phyloP scores from a whole-genome alignment of 1,140 invertebrate species.

The Popillia japonica region DNA sequence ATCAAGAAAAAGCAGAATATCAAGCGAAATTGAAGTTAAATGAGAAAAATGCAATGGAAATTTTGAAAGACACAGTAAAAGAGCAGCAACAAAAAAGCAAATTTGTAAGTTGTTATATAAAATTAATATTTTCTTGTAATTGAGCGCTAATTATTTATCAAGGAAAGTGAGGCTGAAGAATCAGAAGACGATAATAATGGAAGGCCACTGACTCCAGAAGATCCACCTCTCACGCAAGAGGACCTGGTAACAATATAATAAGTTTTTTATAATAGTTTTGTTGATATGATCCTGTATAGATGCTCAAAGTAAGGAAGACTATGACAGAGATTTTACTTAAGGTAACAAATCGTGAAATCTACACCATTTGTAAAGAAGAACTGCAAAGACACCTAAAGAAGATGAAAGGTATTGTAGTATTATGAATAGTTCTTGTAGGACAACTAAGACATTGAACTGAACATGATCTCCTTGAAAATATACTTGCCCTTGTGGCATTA shows the following conservation, averaged over 20 bases:
- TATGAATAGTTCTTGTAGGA: slow-evolving; percentile 4
- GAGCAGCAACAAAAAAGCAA: slow-evolving; percentile 72
- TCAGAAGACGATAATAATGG: slow-evolving; percentile 52
- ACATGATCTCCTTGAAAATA: background rate
- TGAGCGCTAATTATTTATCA: slow-evolving; percentile 33
- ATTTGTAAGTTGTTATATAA: slow-evolving; percentile 73
- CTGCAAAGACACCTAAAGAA: slow-evolving; percentile 64
- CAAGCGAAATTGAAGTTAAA: slow-evolving; percentile 70
- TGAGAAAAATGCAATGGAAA: slow-evolving; percentile 70
- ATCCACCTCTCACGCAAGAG: slow-evolving; percentile 55
- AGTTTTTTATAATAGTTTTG: background rate
- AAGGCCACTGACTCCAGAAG: slow-evolving; percentile 45
- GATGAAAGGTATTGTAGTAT: slow-evolving; percentile 55
- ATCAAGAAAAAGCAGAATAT: slow-evolving; percentile 70
- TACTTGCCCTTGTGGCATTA: background rate
- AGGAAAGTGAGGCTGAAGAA: slow-evolving; percentile 59
- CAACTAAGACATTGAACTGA: slow-evolving; percentile 25
- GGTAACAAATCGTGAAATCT: slow-evolving; percentile 91
- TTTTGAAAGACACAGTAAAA: slow-evolving; percentile 61
- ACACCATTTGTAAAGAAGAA: slow-evolving; percentile 80
- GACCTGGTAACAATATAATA: slow-evolving; percentile 62
- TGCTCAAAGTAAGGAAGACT: slow-evolving; percentile 84
- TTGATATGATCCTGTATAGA: slow-evolving; percentile 66
- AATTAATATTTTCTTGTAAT: slow-evolving; percentile 10
- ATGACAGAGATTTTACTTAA: slow-evolving; percentile 93